phyloP scores from a whole-genome alignment of 2,797 vertebrate genomes.

The Leptatherina wallacei region DNA sequence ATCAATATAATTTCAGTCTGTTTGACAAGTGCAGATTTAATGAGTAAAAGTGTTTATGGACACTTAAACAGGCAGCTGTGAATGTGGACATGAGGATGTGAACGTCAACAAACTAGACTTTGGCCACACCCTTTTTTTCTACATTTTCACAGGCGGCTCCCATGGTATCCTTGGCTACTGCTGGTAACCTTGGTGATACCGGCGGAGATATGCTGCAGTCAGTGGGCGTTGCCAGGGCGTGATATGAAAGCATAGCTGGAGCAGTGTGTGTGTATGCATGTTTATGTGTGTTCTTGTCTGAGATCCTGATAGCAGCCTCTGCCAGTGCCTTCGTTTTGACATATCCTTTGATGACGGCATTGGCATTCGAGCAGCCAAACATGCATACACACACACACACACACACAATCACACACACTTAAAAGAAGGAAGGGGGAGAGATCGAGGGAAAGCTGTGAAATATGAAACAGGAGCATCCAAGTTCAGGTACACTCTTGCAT shows the following conservation, averaged over 20 bases:
- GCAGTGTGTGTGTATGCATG: conserved; percentile 37
- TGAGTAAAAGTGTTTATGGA: background rate
- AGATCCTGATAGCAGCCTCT: conserved; percentile 60
- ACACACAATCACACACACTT: conserved; percentile 22
- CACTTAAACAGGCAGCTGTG: background rate
- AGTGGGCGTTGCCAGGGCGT: conserved; percentile 79
- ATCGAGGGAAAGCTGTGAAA: conserved; percentile 60
- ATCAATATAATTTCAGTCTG: background rate
- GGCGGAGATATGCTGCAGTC: conserved; percentile 80
- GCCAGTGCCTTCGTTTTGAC: conserved; percentile 76
- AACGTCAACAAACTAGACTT: conserved; percentile 47
- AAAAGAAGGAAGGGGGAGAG: conserved; percentile 35
- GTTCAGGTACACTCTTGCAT: conserved; percentile 59
- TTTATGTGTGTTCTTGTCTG: conserved; percentile 43
- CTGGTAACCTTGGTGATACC: conserved; percentile 82
- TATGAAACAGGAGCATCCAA: conserved; percentile 69
- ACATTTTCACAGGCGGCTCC: conserved; percentile 68
- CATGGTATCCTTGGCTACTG: conserved; percentile 78
- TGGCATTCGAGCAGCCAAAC: conserved; percentile 67
- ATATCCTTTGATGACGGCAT: conserved; percentile 80
- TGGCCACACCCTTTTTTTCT: conserved; percentile 69
- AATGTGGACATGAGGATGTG: conserved; percentile 24
- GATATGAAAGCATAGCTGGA: conserved; percentile 80
- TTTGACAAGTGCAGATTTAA: conserved; percentile 11
- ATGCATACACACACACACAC: conserved; percentile 18